Base-by-base conservation (phyloP, 1,140 invertebrate species). In the Heliconius hermathena region DNA sequence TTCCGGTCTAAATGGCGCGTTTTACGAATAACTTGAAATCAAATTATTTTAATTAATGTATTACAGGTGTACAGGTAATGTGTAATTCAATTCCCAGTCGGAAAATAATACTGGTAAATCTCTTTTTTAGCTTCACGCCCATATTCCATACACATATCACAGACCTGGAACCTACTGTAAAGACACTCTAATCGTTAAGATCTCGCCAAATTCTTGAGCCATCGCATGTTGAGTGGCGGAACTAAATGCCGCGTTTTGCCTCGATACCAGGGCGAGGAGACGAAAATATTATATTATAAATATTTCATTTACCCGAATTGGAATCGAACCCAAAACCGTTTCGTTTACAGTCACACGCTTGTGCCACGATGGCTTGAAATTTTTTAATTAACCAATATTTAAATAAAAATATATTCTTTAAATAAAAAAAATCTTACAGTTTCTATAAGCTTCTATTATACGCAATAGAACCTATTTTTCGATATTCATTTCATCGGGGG, bases 401-500 rank as follows among this genome's bases (percentile, higher is more conserved):
- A 4, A 46, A 46, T 46, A 46, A 13, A 16, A 46, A 46, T 13
- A 26, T 26, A n/a, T n/a, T n/a, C 1, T 26, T 26, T 26, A 26
- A 26, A 26, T 26, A 26, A 26, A 26, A 46, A 13, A 16, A 46
- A 46, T 9, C 41, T 46, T 16, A 4, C 4, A 16, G 0, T 52
- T 52, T 20, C 16, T 52, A 4, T 52, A 5, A 52, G 16, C 5
- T 52, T 52, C 49, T 52, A 52, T 4, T 52, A 18, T 18, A 18
- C 5, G 18, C 54, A 66, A 29, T 8, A n/a, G 13, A 26, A 26
- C 54, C 8, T 57, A n/a, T n/a, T 26, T 66, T 66, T 29, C 22
- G 22, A 26, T 3, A 4, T 16, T 0, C 16, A 5, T 0, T 5
- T 5, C 13, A 66, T 26, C 75, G 85, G 85, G 85, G 85, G 77